Conservation (phyloP, 1,140 invertebrate species). For the Drosophila chauvacae region DNA sequence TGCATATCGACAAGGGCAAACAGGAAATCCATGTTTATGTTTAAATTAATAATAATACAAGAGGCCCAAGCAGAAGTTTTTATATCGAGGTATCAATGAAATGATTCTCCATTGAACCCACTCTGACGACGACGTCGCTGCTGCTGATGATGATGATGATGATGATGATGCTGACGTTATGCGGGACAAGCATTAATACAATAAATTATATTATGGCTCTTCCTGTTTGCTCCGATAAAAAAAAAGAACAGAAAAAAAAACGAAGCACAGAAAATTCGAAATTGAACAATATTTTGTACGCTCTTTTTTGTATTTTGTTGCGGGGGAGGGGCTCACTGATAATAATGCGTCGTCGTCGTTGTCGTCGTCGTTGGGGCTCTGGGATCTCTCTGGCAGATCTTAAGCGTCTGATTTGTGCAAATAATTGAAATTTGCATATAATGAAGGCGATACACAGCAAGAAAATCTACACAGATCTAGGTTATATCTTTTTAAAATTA, state of each 20-base stretch:
- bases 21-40: constrained; percentile 83
- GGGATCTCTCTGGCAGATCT: constrained; percentile 53
- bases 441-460: constrained; percentile 53
- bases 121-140: constrained; percentile 13
- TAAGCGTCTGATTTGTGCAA: constrained; percentile 80
- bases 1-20: constrained; percentile 77
- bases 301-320: constrained; percentile 17
- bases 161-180: constrained; percentile 53
- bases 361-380: constrained; percentile 12
- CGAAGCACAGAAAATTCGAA: constrained; percentile 58
- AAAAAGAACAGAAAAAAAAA: constrained; percentile 36
- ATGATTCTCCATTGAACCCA: constrained; percentile 44
- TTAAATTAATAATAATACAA: constrained; percentile 78
- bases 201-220: constrained; percentile 83
- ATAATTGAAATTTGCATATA: constrained; percentile 84
- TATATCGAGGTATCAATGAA: constrained; percentile 69
- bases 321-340: constrained; percentile 54
- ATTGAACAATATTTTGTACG: constrained; percentile 66
- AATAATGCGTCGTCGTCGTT: constrained; percentile 65
- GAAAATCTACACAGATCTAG: neutral
- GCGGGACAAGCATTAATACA: constrained; percentile 81
- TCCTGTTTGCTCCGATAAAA: constrained; percentile 78
- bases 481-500: neutral
- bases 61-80: constrained; percentile 30
- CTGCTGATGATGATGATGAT: constrained; percentile 14